Conservation (phyloP, 2,113 vertebrate species). For the Aspiorhynchus laticeps region DNA sequence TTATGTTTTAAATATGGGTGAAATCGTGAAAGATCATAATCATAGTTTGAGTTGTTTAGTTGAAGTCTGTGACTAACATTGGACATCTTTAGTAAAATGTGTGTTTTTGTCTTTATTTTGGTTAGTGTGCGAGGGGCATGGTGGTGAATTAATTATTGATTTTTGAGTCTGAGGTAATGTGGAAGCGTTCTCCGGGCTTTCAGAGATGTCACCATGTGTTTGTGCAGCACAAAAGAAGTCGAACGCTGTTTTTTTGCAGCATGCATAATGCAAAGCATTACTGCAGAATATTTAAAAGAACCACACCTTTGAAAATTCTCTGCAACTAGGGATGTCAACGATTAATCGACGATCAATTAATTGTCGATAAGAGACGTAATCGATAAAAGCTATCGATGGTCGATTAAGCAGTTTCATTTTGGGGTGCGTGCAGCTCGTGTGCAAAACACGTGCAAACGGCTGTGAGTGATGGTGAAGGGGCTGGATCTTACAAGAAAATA, state of each 20-base stretch:
- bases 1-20: neutral
- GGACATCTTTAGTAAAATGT: neutral
- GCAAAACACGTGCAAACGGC: too few relatives aligned
- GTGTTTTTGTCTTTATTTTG: neutral
- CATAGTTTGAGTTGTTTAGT: too few relatives aligned
- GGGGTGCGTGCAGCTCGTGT: too few relatives aligned
- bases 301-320: neutral
- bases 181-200: neutral
- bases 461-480: too few relatives aligned
- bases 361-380: too few relatives aligned
- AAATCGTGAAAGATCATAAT: neutral
- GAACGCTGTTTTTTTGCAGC: neutral
- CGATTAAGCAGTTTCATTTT: too few relatives aligned
- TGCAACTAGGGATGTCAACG: too few relatives aligned
- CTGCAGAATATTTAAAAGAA: neutral
- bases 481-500: too few relatives aligned
- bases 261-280: slow-evolving; percentile 27
- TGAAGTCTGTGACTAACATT: neutral
- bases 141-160: slow-evolving; percentile 36
- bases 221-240: slow-evolving; percentile 22
- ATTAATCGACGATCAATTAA: too few relatives aligned
- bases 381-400: too few relatives aligned
- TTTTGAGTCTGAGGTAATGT: slow-evolving; percentile 18
- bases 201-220: slow-evolving; percentile 16
- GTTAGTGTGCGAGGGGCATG: neutral